Conservation (phyloP, 2,888 invertebrate species). For the Andrena minutula region DNA sequence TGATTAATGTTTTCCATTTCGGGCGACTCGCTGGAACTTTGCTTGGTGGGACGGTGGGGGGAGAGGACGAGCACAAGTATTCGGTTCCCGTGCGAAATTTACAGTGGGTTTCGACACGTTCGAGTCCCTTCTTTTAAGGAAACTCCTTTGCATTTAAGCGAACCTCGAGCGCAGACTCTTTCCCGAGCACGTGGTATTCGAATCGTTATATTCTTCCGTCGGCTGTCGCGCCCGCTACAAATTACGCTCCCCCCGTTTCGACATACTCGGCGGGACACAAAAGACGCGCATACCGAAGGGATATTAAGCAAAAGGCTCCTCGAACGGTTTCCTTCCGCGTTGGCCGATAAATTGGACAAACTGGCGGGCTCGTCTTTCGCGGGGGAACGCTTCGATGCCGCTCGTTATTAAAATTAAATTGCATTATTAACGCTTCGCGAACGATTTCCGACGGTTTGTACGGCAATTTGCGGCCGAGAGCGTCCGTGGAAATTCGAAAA, state of each 20-base stretch:
- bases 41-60: neutral
- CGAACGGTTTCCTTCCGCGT: conserved; percentile 39
- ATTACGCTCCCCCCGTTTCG: neutral
- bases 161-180: too few species aligned
- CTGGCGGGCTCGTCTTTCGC: conserved; percentile 63
- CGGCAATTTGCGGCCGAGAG: conserved; percentile 76
- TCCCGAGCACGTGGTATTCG: too few species aligned
- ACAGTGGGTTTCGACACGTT: neutral
- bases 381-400: conserved; percentile 62
- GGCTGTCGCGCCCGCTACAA: neutral
- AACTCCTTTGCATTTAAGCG: too few species aligned
- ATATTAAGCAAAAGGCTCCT: conserved; percentile 47
- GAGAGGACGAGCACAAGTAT: neutral
- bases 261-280: neutral
- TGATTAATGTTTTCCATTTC: conserved; percentile 48
- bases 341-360: conserved; percentile 51
- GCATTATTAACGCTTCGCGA: conserved; percentile 80
- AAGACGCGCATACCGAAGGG: neutral
- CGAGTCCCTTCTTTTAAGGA: too few species aligned
- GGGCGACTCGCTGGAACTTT: conserved; percentile 11
- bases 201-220: too few species aligned
- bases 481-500: conserved; percentile 79
- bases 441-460: conserved; percentile 77
- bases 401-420: conserved; percentile 81
- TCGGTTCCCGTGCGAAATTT: conserved; percentile 8